Evolutionary conservation across 2,888 invertebrate genomes (phyloP).

Genomic region (Odontocolon sp.): DNA sequence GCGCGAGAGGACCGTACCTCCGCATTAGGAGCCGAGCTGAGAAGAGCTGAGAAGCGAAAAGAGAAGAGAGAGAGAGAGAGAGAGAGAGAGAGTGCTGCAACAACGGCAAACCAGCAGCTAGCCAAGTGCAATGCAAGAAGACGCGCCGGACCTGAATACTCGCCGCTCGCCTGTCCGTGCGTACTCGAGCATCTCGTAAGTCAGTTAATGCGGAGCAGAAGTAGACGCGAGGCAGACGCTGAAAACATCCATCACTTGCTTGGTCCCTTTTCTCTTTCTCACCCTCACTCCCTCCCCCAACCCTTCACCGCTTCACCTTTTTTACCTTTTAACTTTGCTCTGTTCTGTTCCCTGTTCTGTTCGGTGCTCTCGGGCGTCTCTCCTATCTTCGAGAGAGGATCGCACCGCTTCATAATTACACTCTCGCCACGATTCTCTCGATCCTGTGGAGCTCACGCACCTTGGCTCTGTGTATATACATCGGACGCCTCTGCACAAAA

Average conservation of each 20-base stretch:
- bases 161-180: slow-evolving; percentile 31
- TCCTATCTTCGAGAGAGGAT: slow-evolving; percentile 77
- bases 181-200: slow-evolving; percentile 67
- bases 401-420: slow-evolving; percentile 80
- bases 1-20: slow-evolving; percentile 47
- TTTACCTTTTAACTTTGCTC: not conserved
- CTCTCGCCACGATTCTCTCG: slow-evolving; percentile 70
- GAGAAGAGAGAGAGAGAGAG: slow-evolving; percentile 23
- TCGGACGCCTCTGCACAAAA: not conserved
- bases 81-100: slow-evolving; percentile 11
- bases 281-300: not conserved
- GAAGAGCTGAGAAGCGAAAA: slow-evolving; percentile 15
- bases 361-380: not conserved
- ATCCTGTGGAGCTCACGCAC: slow-evolving; percentile 23
- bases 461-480: no score
- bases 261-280: slow-evolving; percentile 62
- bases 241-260: slow-evolving; percentile 80
- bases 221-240: slow-evolving; percentile 79
- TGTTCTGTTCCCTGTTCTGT: not conserved
- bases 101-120: slow-evolving; percentile 59
- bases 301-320: not conserved
- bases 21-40: slow-evolving; percentile 60
- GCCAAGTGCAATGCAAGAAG: slow-evolving; percentile 60
- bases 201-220: slow-evolving; percentile 77
- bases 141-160: slow-evolving; percentile 49